phyloP scores from a whole-genome alignment of 2,888 invertebrate species.

The Apamea anceps region DNA sequence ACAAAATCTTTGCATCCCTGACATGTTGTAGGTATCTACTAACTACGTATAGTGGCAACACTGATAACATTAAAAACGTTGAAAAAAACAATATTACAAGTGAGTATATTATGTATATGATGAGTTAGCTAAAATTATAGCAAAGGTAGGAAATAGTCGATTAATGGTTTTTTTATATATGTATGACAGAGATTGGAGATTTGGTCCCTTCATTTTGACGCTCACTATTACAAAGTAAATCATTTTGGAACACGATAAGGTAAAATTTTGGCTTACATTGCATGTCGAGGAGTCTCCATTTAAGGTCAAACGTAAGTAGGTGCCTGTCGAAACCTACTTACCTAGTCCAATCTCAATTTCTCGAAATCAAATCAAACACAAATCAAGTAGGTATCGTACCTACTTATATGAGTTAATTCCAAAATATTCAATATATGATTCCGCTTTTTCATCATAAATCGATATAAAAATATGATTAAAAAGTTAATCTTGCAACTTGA shows the following conservation, averaged over 20 bases:
- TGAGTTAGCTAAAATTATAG: too few relatives aligned
- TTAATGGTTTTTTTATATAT: too few relatives aligned
- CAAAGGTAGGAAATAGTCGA: too few relatives aligned
- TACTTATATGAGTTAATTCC: neutral
- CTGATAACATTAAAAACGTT: neutral
- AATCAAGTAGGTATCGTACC: neutral
- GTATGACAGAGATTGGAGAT: too few relatives aligned
- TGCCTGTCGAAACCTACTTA: neutral
- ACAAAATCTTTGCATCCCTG: too few relatives aligned
- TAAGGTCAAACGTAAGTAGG: neutral
- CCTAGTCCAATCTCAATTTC: neutral
- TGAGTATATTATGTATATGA: too few relatives aligned
- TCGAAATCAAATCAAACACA: constrained; percentile 9
- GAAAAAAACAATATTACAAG: neutral
- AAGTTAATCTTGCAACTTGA: too few relatives aligned
- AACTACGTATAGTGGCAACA: neutral
- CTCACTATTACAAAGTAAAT: neutral
- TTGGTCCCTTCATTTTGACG: too few relatives aligned
- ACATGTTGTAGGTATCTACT: neutral
- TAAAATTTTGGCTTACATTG: too few relatives aligned
- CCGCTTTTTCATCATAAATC: neutral
- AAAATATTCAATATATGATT: neutral
- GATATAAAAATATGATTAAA: too few relatives aligned
- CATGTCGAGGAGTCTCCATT: too few relatives aligned
- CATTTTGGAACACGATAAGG: neutral